Base-by-base conservation (phyloP, 2,888 invertebrate species). In the Alsophila aescularia region DNA sequence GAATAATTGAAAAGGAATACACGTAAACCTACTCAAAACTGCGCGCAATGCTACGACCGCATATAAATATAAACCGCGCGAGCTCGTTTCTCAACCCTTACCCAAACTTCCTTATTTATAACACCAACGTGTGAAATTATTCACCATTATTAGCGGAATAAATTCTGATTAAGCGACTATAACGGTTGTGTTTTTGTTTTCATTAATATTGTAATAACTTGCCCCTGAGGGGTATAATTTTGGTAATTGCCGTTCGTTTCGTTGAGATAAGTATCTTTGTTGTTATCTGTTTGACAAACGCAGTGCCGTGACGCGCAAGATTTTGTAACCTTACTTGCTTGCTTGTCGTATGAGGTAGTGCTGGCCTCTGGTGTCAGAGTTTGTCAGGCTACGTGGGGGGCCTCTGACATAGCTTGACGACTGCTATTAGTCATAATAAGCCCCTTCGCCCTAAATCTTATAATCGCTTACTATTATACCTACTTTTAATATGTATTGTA, bases 91-190 rank as follows among this genome's bases (percentile, higher is more conserved):
- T 60, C 60, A 61, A 14, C 29, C 44, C 34, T 44, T 35, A 34
- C 42, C 50, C 16, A 35, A 42, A 41, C 34, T 64, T 64, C 67
- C 64, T 68, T 68, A 72, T 73, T 64, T 71, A 68, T 66, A 64
- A 60, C 60, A 57, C 52, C 55, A 40, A 34, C 39, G 63, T 55
- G 56, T 57, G 55, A 58, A 66, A 59, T 42, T 43, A 54, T 32
- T 55, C 63, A 56, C 48, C 41, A 55, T 69, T 69, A 75, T 70
- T 66, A 66, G 62, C 52, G 39, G 59, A 61, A 73, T 72, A 75
- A 73, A 74, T 74, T 73, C 60, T 69, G 64, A 70, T 73, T 68
- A 69, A 55, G 18, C 44, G 9, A n/a, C 43, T 47, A 41, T 39
- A 34, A 32, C 47, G n/a, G 24, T 27, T 45, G 41, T 35, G 40